Conservation (phyloP, 2,888 invertebrate species). For the Drosophila aldrichi region DNA sequence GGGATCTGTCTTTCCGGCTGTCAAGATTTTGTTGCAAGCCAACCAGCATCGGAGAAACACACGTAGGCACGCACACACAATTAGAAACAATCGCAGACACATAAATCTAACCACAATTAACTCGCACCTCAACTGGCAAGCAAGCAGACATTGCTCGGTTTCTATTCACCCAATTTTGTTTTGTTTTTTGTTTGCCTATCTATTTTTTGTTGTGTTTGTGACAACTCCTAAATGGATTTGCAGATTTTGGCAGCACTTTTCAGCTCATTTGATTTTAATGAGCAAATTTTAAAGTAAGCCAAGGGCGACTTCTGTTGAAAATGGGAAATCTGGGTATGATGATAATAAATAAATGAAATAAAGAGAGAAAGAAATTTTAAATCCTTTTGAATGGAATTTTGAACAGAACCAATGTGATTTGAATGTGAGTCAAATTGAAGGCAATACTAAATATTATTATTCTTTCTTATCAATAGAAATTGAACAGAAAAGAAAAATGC, state of each 20-base stretch:
- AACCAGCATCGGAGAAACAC: neutral
- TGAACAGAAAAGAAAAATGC: too few species aligned
- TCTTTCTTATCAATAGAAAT: too few species aligned
- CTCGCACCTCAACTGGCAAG: slow-evolving; percentile 20
- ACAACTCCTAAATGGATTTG: slow-evolving; percentile 1
- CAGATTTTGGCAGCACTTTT: neutral
- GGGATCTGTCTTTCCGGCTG: slow-evolving; percentile 19
- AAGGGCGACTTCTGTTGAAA: too few species aligned
- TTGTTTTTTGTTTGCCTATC: too few species aligned
- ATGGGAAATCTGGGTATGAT: too few species aligned
- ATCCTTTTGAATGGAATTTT: neutral
- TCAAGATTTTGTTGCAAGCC: slow-evolving; percentile 12
- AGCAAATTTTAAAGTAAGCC: neutral
- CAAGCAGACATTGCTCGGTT: neutral
- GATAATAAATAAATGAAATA: too few species aligned
- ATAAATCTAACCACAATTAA: slow-evolving; percentile 47
- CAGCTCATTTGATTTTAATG: neutral
- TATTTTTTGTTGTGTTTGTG: neutral
- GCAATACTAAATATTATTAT: too few species aligned
- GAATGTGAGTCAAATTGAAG: too few species aligned
- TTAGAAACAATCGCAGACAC: slow-evolving; percentile 39
- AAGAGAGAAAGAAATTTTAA: neutral
- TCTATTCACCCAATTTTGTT: neutral
- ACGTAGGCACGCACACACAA: slow-evolving; percentile 30
- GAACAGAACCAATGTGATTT: neutral